Evolutionary conservation across 2,888 invertebrate genomes (phyloP).

Genomic region (Tetanocera ferruginea): DNA sequence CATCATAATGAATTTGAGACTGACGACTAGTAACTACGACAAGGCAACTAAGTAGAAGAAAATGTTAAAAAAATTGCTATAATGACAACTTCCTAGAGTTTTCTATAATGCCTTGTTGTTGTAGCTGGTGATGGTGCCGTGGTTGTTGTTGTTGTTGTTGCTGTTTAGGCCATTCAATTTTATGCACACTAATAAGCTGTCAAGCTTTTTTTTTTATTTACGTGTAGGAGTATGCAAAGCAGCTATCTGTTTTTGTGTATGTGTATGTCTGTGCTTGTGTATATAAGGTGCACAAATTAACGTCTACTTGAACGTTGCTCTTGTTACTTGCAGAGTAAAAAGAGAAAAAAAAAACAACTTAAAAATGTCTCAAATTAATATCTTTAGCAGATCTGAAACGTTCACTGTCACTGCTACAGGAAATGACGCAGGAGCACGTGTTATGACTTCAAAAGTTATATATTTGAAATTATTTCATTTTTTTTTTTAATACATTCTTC

Average conservation of each 20-base stretch:
- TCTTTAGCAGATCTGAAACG: background rate
- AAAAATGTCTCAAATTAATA: background rate
- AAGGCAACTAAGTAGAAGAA: background rate
- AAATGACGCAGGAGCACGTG: no score
- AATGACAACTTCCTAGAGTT: constrained; percentile 1
- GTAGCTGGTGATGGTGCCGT: background rate
- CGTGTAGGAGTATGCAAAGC: constrained; percentile 8
- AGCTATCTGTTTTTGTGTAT: background rate
- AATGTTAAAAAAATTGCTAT: background rate
- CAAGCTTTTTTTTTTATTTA: constrained; percentile 3
- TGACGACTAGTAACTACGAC: background rate
- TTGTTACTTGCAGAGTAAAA: background rate
- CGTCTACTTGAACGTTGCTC: background rate
- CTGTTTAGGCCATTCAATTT: constrained; percentile 17
- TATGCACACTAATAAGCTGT: constrained; percentile 29
- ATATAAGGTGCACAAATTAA: background rate
- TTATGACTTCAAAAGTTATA: no score
- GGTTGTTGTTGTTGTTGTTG: background rate
- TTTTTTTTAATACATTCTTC: no score
- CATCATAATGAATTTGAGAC: background rate
- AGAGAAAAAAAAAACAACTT: background rate
- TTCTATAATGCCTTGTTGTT: background rate
- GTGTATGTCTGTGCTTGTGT: background rate
- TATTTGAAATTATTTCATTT: no score
- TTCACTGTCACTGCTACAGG: no score